phyloP scores from a whole-genome alignment of 1,140 invertebrate genomes.

The Rhopalosiphum maidis region DNA sequence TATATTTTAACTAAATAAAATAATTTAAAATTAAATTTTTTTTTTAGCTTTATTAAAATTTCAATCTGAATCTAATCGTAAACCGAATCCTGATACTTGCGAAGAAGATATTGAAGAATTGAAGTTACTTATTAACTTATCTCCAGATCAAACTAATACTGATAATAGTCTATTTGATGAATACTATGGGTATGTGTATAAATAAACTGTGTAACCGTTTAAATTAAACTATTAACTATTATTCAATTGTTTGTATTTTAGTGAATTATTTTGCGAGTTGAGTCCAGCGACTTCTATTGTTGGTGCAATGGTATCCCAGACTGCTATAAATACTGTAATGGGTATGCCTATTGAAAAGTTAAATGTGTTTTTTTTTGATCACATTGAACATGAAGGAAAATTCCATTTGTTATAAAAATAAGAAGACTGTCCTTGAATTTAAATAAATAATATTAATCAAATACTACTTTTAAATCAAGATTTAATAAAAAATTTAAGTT shows the following conservation, averaged over 20 bases:
- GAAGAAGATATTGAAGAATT: constrained; percentile 71
- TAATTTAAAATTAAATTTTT: constrained; percentile 36
- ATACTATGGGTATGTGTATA: constrained; percentile 30
- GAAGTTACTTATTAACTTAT: constrained; percentile 59
- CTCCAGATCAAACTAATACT: background rate
- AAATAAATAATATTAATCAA: background rate
- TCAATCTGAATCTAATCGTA: constrained; percentile 71
- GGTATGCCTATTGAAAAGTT: background rate
- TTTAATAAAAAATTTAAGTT: background rate
- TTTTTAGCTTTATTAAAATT: constrained; percentile 75
- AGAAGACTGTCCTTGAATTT: background rate
- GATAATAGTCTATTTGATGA: background rate
- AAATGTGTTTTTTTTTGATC: constrained; percentile 38
- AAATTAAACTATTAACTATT: background rate
- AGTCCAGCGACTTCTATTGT: constrained; percentile 59
- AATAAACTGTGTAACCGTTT: background rate
- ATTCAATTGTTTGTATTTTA: constrained; percentile 8
- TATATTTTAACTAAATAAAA: background rate
- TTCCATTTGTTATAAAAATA: constrained; percentile 1
- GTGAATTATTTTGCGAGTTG: constrained; percentile 58
- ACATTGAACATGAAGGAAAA: constrained; percentile 15
- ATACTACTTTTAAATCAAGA: background rate
- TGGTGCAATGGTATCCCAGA: constrained; percentile 62
- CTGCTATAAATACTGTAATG: constrained; percentile 61
- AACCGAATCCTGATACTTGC: constrained; percentile 71